Base-by-base conservation (phyloP, 1,140 invertebrate genomes). In the Orius laevigatus region DNA sequence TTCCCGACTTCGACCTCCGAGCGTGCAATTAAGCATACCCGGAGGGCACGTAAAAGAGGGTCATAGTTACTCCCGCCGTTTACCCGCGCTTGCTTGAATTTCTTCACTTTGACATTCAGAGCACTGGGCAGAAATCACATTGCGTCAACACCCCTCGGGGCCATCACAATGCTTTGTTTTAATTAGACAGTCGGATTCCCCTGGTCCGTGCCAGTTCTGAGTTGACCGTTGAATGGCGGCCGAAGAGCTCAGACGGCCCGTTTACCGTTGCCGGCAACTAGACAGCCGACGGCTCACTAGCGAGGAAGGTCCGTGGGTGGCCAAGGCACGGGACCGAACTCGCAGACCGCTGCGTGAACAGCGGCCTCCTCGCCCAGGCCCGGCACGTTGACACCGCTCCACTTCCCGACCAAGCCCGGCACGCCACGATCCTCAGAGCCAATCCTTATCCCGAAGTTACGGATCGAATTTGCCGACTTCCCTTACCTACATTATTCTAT, bases 401-500 rank as follows among this genome's bases (percentile, higher is more conserved):
- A 15, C 41, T 11, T 46, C 53, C 58, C 55, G 56, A 57, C 57
- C 57, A 62, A 58, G 56, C 74, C 74, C 73, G 73, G 74, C 71
- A 65, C 38, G 55, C 59, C 50, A 46, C 63, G 56, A 63, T 58
- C 64, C 65, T 65, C 64, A 70, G 68, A 70, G 70, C 66, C 62
- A 70, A 69, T 76, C 70, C 74, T 77, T 79, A 68, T 79, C 70
- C 76, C 75, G 69, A 81, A 79, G 76, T 79, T 80, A 84, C 76
- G 75, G 76, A 81, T 82, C 78, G 66, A 76, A 71, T 76, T 83
- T 81, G 72, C 69, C 73, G 73, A 81, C 76, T 81, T 81, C 75
- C 79, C 79, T 84, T 84, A 83, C 74, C 80, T 81, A 81, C 78
- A 83, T 84, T 84, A 74, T 71, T 81, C 78, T 78, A 83, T 81